Evolutionary conservation across 2,888 invertebrate genomes (phyloP), one percentile per base, ranked within the genome.

Genomic region (Bugulina stolonifera): DNA sequence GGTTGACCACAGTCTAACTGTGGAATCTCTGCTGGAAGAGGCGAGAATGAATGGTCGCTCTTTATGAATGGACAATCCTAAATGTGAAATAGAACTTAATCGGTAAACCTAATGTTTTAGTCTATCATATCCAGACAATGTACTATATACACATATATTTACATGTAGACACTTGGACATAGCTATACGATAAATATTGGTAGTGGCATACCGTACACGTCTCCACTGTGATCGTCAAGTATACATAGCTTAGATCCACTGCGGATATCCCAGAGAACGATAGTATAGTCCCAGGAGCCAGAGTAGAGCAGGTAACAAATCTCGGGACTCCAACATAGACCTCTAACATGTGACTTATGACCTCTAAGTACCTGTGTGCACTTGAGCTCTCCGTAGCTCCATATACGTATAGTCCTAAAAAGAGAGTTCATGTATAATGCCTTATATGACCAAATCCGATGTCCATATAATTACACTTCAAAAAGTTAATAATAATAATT

Each of bases 21-120:
- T 86, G 1, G 86, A 85, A 74, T 86, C 86, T 71, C 86, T 77
- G 0, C 85, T 85, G 74, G 82, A 81, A 3, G 85, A 85, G 0
- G 85, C 85, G 74, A 86, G 75, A 23, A 85, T 75, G 74, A 86
- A 85, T 22, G 86, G 85, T 29, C 84, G 78, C 23, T 77, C 73
- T 34, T 85, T 81, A 76, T 85, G 85, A 74, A 82, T 80, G 1
- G 85, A 80, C 73, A 86, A 74, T 69, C 86, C 85, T 85, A 76
- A n/a, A n/a, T n/a, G n/a, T n/a, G n/a, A n/a, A n/a, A n/a, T n/a
- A n/a, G n/a, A n/a, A n/a, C n/a, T n/a, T n/a, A n/a, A n/a, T n/a
- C n/a, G n/a, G n/a, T n/a, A n/a, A n/a, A n/a, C n/a, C n/a, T n/a
- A n/a, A n/a, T n/a, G n/a, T n/a, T n/a, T n/a, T n/a, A n/a, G n/a